Evolutionary conservation across 2,797 vertebrate species (phyloP).

Genomic region (Syndactyla subalaris): DNA sequence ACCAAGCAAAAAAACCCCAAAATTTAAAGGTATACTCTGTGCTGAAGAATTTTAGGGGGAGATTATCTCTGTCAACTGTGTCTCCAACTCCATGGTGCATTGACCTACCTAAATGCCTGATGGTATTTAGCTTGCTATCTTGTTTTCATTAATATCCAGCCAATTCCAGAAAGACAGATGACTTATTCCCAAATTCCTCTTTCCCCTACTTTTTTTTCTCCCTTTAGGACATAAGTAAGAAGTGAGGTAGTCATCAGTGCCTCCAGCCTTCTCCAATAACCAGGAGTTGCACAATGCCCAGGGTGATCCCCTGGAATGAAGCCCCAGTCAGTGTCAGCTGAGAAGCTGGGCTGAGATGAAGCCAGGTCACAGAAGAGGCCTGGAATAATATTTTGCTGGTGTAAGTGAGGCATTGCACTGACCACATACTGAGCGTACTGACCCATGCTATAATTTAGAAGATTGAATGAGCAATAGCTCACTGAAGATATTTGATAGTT

Average conservation of each 20-base stretch:
- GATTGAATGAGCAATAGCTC: not conserved
- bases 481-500: not conserved
- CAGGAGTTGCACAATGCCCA: not conserved
- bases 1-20: not conserved
- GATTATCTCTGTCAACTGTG: not conserved
- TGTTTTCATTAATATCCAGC: not conserved
- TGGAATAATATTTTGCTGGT: not conserved
- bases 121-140: not conserved
- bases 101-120: not conserved
- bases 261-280: not conserved
- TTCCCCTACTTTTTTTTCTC: not conserved
- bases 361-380: not conserved
- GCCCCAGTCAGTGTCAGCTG: not conserved
- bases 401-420: not conserved
- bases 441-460: not conserved
- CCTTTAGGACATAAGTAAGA: not conserved
- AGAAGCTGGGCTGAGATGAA: not conserved
- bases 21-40: not conserved
- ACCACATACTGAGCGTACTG: not conserved
- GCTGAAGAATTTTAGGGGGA: not conserved
- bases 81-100: not conserved
- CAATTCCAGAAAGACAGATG: not conserved
- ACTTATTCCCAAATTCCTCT: not conserved
- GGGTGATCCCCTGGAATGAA: not conserved
- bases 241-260: not conserved